These are phyloP conservation scores for Brevimyrus niger DNA, from an alignment of 2,113 vertebrate genomes.

Conservation along the genomic window DNA sequence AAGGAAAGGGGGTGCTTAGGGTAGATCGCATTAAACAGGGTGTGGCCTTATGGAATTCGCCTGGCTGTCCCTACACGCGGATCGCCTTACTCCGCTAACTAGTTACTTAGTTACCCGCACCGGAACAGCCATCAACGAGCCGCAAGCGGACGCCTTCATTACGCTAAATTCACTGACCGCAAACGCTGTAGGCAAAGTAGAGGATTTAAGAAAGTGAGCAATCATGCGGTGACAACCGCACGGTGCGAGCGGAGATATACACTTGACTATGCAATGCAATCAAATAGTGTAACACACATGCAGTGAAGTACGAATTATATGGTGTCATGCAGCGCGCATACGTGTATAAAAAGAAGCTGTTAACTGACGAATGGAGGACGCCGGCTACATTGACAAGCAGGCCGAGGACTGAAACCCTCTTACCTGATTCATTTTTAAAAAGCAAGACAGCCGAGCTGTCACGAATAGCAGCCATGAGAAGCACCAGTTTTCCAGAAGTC, in stretches of 20 bases:
- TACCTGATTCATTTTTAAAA: neutral
- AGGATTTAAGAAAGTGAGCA: neutral
- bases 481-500: neutral
- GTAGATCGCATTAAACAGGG: constrained; percentile 59
- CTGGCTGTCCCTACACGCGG: constrained; percentile 33
- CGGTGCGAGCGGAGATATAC: neutral
- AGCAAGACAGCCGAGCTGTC: neutral
- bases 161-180: neutral
- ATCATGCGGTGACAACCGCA: neutral
- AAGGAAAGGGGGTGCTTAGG: constrained; percentile 44
- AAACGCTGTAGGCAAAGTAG: neutral
- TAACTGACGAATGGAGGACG: neutral
- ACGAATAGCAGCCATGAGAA: neutral
- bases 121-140: neutral
- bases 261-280: neutral
- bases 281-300: neutral
- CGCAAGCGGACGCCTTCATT: neutral
- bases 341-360: neutral
- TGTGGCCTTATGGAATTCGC: constrained; percentile 64
- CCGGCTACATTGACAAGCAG: neutral
- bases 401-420: neutral
- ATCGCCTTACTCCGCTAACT: constrained; percentile 38
- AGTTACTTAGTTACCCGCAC: neutral
- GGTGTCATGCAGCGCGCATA: neutral
- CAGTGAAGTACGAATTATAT: neutral